Evolutionary conservation across 2,888 invertebrate genomes (phyloP).

Genomic region (Hyposoter didymator): DNA sequence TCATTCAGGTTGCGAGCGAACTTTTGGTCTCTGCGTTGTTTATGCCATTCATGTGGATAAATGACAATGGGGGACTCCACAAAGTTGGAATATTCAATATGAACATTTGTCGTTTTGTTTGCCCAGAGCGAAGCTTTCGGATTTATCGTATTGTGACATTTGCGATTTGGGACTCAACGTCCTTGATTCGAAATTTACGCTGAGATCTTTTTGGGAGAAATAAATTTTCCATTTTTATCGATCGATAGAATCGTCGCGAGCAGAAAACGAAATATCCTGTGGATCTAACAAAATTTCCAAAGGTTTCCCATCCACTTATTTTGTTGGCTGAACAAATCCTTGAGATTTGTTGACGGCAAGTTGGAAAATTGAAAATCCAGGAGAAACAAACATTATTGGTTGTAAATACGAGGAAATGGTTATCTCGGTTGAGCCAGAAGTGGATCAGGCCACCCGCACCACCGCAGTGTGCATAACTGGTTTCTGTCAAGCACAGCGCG

Average conservation of each 20-base stretch:
- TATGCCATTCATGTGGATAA: not conserved
- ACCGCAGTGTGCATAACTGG: conserved; percentile 50
- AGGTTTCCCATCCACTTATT: no score
- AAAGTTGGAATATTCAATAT: not conserved
- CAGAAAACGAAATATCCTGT: no score
- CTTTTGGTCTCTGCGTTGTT: no score
- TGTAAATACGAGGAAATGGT: conserved; percentile 61
- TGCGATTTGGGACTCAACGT: no score
- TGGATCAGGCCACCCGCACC: conserved; percentile 61
- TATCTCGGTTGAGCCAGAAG: conserved; percentile 58
- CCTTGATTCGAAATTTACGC: no score
- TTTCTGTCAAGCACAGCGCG: conserved; percentile 59
- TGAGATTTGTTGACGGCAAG: not conserved
- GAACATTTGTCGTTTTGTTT: not conserved
- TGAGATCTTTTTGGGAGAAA: no score
- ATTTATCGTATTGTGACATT: not conserved
- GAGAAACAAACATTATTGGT: conserved; percentile 54
- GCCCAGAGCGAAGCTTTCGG: not conserved
- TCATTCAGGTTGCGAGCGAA: no score
- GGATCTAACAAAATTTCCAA: no score
- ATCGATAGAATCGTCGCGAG: no score
- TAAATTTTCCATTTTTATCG: no score
- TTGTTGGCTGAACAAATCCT: not conserved
- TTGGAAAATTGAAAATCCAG: conserved; percentile 21
- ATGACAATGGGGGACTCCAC: not conserved